These are phyloP conservation scores for Castor canadensis DNA, from an alignment of 2,113 vertebrate genomes.

Conservation along the genomic window DNA sequence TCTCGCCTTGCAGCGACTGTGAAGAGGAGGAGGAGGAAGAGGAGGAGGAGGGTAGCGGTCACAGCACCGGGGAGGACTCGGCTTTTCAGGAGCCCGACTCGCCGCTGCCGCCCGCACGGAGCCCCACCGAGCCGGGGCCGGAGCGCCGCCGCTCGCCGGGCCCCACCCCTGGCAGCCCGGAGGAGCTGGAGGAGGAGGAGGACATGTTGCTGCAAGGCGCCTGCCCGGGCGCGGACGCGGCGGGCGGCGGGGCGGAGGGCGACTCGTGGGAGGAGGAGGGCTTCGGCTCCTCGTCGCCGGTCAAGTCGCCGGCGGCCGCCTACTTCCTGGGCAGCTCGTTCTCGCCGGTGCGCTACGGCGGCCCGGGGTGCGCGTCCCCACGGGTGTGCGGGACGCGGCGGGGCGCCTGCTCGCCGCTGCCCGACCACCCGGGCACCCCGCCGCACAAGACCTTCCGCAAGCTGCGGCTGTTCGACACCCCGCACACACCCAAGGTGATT, in stretches of 20 bases:
- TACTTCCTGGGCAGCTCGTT: slow-evolving; percentile 87
- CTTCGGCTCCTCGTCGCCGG: slow-evolving; percentile 89
- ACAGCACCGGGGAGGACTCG: slow-evolving; percentile 94
- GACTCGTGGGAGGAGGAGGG: slow-evolving; percentile 92
- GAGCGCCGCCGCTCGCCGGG: slow-evolving; percentile 78
- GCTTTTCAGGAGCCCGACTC: slow-evolving; percentile 96
- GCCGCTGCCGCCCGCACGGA: slow-evolving; percentile 85
- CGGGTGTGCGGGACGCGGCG: slow-evolving; percentile 64
- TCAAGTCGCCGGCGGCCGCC: slow-evolving; percentile 85
- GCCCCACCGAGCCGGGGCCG: slow-evolving; percentile 65
- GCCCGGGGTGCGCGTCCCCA: slow-evolving; percentile 68
- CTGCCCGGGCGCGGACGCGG: slow-evolving; percentile 80
- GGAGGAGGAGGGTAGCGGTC: slow-evolving; percentile 88
- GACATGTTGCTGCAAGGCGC: slow-evolving; percentile 77
- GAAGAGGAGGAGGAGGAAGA: slow-evolving; percentile 94
- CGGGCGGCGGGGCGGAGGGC: slow-evolving; percentile 89
- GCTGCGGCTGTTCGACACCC: slow-evolving; percentile 95
- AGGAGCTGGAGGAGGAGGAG: slow-evolving; percentile 76
- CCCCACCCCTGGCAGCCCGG: slow-evolving; percentile 79
- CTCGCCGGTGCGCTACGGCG: slow-evolving; percentile 81
- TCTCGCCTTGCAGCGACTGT: slow-evolving; percentile 87
- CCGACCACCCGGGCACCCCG: slow-evolving; percentile 93
- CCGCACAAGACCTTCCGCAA: slow-evolving; percentile 97
- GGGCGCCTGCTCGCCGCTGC: slow-evolving; percentile 86
- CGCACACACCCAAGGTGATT: slow-evolving; percentile 96